These are phyloP conservation scores for Eudorcas thomsonii DNA, from an alignment of 2,113 vertebrate species.

Conservation along the genomic window DNA sequence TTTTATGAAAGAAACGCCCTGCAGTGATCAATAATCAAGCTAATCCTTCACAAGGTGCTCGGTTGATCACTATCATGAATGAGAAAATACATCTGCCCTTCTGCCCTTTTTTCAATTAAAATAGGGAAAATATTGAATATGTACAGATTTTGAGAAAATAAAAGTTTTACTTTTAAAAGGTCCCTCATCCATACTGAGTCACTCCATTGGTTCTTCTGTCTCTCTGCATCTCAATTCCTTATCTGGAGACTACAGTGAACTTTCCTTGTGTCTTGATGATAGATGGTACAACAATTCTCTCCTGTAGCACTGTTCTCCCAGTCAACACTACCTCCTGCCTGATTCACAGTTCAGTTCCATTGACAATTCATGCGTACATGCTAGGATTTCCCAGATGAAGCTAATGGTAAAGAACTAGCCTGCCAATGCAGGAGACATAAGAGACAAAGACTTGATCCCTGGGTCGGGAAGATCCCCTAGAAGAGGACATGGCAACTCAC, in stretches of 20 bases:
- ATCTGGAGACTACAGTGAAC: not conserved
- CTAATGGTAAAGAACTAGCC: not conserved
- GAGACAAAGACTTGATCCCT: not conserved
- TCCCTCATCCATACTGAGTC: not conserved
- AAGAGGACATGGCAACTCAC: not conserved
- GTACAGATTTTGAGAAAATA: not conserved
- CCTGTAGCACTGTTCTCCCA: not conserved
- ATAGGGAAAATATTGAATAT: not conserved
- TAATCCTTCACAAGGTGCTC: not conserved
- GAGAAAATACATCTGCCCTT: not conserved
- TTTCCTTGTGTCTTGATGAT: not conserved
- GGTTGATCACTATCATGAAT: not conserved
- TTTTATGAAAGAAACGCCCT: not conserved
- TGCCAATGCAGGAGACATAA: not conserved
- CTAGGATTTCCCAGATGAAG: not conserved
- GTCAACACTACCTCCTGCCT: not conserved
- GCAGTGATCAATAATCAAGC: not conserved
- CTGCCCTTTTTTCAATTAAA: constrained; percentile 11
- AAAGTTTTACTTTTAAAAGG: not conserved
- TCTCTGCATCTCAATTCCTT: not conserved
- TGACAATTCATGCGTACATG: not conserved
- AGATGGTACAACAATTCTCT: not conserved
- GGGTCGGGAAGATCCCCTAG: not conserved
- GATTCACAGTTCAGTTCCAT: not conserved
- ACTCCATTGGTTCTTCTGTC: not conserved